A percentile compares a stretch with the other conserved stretches of the same genome.
Conservation (phyloP, 2,888 invertebrate genomes). For the Laothoe populi region DNA sequence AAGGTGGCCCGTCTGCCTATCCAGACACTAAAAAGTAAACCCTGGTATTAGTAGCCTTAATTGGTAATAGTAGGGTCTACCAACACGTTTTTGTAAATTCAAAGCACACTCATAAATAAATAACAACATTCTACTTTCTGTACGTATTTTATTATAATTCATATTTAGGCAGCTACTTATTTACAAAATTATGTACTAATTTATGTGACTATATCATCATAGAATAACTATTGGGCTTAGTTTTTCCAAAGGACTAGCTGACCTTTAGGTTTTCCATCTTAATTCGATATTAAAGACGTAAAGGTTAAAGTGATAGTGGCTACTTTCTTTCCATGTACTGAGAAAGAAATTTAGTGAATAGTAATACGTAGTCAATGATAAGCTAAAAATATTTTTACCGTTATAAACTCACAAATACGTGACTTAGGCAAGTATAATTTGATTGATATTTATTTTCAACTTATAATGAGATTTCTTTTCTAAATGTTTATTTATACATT, state of each 20-base stretch:
- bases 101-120: not conserved
- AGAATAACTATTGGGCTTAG: conserved; percentile 9
- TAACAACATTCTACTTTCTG: conserved; percentile 17
- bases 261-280: conserved; percentile 7
- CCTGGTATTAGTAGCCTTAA: too few relatives aligned
- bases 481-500: conserved; percentile 5
- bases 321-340: not conserved
- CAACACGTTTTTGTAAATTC: too few relatives aligned
- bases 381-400: not conserved
- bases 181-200: conserved; percentile 31
- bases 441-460: not conserved
- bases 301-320: not conserved
- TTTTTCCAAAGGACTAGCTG: conserved; percentile 24
- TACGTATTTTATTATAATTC: conserved; percentile 34
- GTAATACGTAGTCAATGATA: not conserved
- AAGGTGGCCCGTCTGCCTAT: too few relatives aligned
- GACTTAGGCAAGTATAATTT: too few relatives aligned
- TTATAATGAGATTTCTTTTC: not conserved
- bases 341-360: conserved; percentile 1
- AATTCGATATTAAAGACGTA: not conserved
- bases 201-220: conserved; percentile 24
- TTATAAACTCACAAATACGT: not conserved
- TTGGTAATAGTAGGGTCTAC: too few relatives aligned
- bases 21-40: too few relatives aligned
- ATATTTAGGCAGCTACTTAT: conserved; percentile 29